Evolutionary conservation across 2,888 invertebrate species (phyloP).

Genomic region (Drosophila pseudotakahashii): DNA sequence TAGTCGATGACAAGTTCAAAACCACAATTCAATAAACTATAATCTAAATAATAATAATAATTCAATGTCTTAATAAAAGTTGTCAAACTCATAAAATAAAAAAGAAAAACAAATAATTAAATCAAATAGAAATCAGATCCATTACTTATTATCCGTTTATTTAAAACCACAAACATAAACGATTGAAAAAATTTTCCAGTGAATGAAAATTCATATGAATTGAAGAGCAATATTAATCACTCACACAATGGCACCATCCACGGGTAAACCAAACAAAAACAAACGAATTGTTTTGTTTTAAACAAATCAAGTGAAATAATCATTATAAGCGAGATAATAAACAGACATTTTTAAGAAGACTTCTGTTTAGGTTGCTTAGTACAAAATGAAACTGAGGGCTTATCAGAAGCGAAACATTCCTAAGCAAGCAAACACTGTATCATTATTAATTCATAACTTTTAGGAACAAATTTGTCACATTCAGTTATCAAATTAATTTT

Average conservation of each 20-base stretch:
- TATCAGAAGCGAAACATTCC: constrained; percentile 18
- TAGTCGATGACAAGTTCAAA: no score
- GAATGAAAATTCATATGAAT: constrained; percentile 29
- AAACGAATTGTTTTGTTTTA: constrained; percentile 28
- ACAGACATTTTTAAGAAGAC: constrained; percentile 10
- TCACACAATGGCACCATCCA: constrained; percentile 18
- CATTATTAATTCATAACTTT: background rate
- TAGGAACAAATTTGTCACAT: background rate
- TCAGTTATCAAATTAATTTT: background rate
- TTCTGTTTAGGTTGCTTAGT: background rate
- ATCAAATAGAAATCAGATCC: no score
- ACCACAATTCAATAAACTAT: no score
- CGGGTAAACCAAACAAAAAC: constrained; percentile 15
- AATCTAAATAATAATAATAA: no score
- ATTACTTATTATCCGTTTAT: background rate
- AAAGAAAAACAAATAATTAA: no score
- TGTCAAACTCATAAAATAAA: background rate
- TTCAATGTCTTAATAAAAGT: no score
- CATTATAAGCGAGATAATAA: constrained; percentile 24
- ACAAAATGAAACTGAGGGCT: background rate
- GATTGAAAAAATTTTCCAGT: constrained; percentile 26
- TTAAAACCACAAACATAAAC: constrained; percentile 1
- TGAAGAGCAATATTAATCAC: constrained; percentile 19
- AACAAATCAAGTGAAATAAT: constrained; percentile 14
- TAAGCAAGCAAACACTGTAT: background rate